Percentiles rank a stretch among this genome's conserved stretches.
Conservation (phyloP, 2,797 vertebrate genomes). For the Myripristis jacobus region DNA sequence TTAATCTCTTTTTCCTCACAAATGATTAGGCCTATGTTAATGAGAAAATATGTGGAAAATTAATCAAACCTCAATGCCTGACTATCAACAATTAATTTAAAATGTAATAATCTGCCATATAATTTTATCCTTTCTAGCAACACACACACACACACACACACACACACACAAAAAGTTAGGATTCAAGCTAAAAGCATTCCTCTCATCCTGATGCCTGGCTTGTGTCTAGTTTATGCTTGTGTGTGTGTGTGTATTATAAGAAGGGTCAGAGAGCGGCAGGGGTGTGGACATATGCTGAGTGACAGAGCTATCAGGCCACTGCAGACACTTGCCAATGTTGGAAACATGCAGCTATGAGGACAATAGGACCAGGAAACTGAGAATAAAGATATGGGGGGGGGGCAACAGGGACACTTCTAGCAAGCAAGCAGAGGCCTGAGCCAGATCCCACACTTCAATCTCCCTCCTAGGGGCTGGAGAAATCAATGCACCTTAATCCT, state of each 20-base stretch:
- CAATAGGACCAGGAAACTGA: constrained; percentile 36
- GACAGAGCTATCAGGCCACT: constrained; percentile 57
- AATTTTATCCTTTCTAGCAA: constrained; percentile 11
- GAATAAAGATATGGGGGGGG: constrained; percentile 60
- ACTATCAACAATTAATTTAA: constrained; percentile 3
- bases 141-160: too few relatives aligned
- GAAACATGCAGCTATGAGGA: constrained; percentile 44
- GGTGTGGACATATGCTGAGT: constrained; percentile 27
- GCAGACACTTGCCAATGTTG: constrained; percentile 54
- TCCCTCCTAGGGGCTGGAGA: constrained; percentile 65
- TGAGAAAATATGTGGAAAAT: background rate
- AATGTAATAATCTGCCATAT: constrained; percentile 8
- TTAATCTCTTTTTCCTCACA: background rate
- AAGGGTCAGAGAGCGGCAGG: constrained; percentile 48
- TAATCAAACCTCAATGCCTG: background rate
- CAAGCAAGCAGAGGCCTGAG: constrained; percentile 56
- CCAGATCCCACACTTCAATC: constrained; percentile 75
- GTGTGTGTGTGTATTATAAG: constrained; percentile 38
- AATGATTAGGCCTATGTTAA: background rate
- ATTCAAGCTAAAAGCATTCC: constrained; percentile 31
- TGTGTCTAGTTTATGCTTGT: constrained; percentile 27
- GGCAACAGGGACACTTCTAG: constrained; percentile 28
- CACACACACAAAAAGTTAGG: too few relatives aligned
- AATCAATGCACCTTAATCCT: constrained; percentile 80
- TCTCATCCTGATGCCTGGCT: constrained; percentile 27